Conservation (phyloP, 2,797 vertebrate genomes). For the Sebastes iracundus region DNA sequence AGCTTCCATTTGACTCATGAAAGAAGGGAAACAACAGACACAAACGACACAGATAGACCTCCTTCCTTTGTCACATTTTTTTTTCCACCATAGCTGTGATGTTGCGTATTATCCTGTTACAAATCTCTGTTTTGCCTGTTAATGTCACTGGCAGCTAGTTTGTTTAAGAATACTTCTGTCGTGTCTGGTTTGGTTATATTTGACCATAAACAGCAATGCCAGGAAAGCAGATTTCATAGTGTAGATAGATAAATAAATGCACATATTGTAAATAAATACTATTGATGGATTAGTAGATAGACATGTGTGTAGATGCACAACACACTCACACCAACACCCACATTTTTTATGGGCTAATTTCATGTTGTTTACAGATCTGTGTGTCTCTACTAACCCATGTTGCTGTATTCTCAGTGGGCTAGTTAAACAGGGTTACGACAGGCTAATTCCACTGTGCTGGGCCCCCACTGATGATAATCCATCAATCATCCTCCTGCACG, state of each 20-base stretch:
- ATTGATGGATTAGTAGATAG: not conserved
- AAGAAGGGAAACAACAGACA: not conserved
- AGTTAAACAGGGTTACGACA: conserved; percentile 67
- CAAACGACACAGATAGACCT: not conserved
- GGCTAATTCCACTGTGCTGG: conserved; percentile 61
- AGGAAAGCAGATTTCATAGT: not conserved
- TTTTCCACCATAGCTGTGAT: not conserved
- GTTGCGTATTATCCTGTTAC: not conserved
- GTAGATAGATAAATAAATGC: not conserved
- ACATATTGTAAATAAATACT: conserved; percentile 1
- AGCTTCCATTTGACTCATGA: not conserved
- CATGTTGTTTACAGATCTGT: conserved; percentile 69
- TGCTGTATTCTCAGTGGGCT: conserved; percentile 60
- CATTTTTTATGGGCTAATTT: conserved; percentile 70
- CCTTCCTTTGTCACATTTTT: not conserved
- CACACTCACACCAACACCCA: not conserved
- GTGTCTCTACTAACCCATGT: conserved; percentile 27
- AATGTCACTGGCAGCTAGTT: not conserved
- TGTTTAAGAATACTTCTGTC: not conserved
- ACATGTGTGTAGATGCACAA: conserved; percentile 18
- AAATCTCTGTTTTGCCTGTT: not conserved
- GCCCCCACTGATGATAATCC: conserved; percentile 60
- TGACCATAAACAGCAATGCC: not conserved
- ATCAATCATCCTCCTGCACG: conserved; percentile 59
- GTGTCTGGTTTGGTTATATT: not conserved